Evolutionary conservation across 2,888 invertebrate species (phyloP).

Genomic region (Leucania comma): DNA sequence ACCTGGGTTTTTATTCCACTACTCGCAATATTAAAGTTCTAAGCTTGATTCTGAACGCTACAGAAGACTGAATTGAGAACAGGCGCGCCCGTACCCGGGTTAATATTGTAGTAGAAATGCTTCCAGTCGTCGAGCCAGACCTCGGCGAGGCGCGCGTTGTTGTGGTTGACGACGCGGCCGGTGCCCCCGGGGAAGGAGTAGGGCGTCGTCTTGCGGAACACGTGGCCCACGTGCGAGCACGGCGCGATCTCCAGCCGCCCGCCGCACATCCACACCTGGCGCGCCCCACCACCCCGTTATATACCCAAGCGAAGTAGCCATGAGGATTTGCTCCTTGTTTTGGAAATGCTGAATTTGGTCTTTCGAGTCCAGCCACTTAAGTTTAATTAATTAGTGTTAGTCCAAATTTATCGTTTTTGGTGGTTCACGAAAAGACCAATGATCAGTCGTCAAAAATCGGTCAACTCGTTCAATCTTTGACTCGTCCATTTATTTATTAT

Average conservation of each 20-base stretch:
- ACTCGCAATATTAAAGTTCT: neutral
- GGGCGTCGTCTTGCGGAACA: conserved; percentile 99
- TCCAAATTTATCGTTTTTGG: neutral
- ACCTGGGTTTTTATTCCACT: neutral
- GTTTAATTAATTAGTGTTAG: no score
- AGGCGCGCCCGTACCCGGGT: conserved; percentile 93
- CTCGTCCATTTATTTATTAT: neutral
- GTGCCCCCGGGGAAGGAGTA: conserved; percentile 99
- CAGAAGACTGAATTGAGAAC: conserved; percentile 41
- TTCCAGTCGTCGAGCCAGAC: conserved; percentile 99
- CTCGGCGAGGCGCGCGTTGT: conserved; percentile 99
- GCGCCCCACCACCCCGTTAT: conserved; percentile 64
- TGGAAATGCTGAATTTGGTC: conserved; percentile 15
- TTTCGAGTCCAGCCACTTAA: neutral
- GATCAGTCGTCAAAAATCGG: conserved; percentile 16
- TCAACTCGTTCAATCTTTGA: conserved; percentile 14
- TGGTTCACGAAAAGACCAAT: neutral
- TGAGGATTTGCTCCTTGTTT: conserved; percentile 25
- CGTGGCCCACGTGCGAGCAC: conserved; percentile 98
- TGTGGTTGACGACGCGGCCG: conserved; percentile 99
- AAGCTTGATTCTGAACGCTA: neutral
- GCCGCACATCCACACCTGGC: conserved; percentile 99
- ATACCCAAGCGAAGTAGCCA: conserved; percentile 58
- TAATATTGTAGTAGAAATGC: conserved; percentile 99
- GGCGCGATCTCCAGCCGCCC: conserved; percentile 98